phyloP scores from a whole-genome alignment of 2,888 invertebrate genomes.

The Lomographa bimaculata region DNA sequence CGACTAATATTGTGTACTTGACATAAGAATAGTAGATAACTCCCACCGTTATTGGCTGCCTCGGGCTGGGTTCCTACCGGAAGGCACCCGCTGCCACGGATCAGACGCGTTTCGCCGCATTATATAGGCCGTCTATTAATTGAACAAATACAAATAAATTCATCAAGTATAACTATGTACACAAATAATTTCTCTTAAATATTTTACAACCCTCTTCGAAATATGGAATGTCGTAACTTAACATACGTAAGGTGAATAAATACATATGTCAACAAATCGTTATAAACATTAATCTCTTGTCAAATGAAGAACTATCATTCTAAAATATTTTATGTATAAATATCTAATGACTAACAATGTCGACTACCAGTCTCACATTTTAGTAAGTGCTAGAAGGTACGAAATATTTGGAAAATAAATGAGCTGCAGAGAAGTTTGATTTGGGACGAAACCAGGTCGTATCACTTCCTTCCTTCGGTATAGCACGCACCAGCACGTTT shows the following conservation, averaged over 20 bases:
- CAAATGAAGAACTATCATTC: slow-evolving; percentile 72
- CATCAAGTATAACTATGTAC: slow-evolving; percentile 65
- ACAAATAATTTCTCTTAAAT: slow-evolving; percentile 57
- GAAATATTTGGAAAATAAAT: slow-evolving; percentile 73
- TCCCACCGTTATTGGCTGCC: slow-evolving; percentile 21
- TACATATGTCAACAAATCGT: slow-evolving; percentile 68
- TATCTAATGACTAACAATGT: slow-evolving; percentile 81
- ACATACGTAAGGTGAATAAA: slow-evolving; percentile 63
- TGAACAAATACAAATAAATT: slow-evolving; percentile 56
- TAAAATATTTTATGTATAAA: slow-evolving; percentile 78
- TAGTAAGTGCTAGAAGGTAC: slow-evolving; percentile 80
- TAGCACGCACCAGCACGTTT: slow-evolving; percentile 41
- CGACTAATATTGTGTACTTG: slow-evolving; percentile 23
- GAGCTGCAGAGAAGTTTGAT: slow-evolving; percentile 67
- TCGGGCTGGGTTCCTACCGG: background rate
- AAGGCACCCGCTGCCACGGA: slow-evolving; percentile 17
- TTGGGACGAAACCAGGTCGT: slow-evolving; percentile 74
- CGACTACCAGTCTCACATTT: slow-evolving; percentile 84
- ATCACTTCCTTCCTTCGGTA: slow-evolving; percentile 52
- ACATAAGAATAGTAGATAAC: slow-evolving; percentile 28
- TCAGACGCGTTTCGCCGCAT: slow-evolving; percentile 48
- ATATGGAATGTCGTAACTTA: slow-evolving; percentile 71
- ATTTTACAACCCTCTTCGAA: slow-evolving; percentile 70
- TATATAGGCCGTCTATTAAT: slow-evolving; percentile 70
- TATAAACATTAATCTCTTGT: slow-evolving; percentile 65